Conservation (phyloP, 2,888 invertebrate species). For the Drosophila cognata region DNA sequence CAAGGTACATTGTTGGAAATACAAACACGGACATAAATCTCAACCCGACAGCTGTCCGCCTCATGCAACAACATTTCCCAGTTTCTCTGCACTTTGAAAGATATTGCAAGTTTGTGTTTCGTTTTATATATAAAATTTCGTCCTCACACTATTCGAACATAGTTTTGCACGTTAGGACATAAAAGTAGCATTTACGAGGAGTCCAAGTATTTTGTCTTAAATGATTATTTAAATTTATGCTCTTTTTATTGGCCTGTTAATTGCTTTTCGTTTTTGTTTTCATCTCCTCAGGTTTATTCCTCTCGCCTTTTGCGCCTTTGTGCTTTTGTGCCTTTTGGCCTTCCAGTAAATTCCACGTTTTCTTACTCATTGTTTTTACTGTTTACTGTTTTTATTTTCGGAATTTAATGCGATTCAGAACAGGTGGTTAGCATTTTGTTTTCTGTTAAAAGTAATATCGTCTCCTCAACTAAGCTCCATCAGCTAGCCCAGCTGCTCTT, state of each 20-base stretch:
- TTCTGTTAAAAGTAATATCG: background rate
- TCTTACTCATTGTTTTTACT: background rate
- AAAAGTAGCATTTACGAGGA: background rate
- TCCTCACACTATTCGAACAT: conserved; percentile 14
- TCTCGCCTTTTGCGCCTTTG: background rate
- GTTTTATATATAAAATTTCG: background rate
- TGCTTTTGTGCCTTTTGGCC: background rate
- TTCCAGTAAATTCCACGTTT: background rate
- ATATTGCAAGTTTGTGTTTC: background rate
- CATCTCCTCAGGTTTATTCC: conserved; percentile 14
- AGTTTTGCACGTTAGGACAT: conserved; percentile 1
- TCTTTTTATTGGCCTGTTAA: conserved; percentile 30
- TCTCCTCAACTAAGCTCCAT: background rate
- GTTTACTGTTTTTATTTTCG: background rate
- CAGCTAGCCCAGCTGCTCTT: background rate
- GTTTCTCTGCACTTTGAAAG: conserved; percentile 10
- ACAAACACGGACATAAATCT: conserved; percentile 13
- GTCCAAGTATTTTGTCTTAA: conserved; percentile 33
- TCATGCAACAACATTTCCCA: conserved; percentile 12
- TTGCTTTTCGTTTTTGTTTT: conserved; percentile 18
- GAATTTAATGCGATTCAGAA: background rate
- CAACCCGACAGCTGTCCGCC: background rate
- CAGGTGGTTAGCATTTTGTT: background rate
- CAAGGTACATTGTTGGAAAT: conserved; percentile 2
- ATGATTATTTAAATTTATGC: conserved; percentile 48